These are phyloP conservation scores for Philereme transversata DNA, from an alignment of 2,888 invertebrate species.

Conservation along the genomic window DNA sequence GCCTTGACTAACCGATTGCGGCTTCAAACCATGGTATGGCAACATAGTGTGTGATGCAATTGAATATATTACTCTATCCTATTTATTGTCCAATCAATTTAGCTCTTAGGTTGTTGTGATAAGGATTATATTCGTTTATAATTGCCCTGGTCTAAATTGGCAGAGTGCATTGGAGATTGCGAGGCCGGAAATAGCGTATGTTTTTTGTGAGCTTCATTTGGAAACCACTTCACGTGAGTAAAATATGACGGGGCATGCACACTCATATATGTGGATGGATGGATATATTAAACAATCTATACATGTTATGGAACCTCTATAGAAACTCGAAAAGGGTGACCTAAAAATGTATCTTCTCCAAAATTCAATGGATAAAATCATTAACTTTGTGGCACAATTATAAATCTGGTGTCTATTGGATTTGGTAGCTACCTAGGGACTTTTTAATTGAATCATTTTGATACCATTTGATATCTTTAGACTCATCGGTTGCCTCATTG, in stretches of 20 bases:
- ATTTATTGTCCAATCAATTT: constrained; percentile 16
- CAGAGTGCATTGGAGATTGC: constrained; percentile 31
- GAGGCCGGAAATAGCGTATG: constrained; percentile 28
- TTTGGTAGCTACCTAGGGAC: no score
- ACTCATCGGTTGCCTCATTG: no score
- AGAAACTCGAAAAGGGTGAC: no score
- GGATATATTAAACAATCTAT: no score
- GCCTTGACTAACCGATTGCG: constrained; percentile 45
- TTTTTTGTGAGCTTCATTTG: constrained; percentile 31
- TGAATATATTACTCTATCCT: constrained; percentile 37
- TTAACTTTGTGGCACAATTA: no score
- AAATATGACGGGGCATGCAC: constrained; percentile 2
- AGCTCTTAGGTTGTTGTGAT: constrained; percentile 18
- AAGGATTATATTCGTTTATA: constrained; percentile 21
- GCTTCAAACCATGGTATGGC: constrained; percentile 38
- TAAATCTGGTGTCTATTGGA: no score
- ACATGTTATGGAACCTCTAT: no score
- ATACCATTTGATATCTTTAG: no score
- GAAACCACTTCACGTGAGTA: constrained; percentile 21
- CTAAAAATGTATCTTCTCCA: no score
- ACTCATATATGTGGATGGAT: no score
- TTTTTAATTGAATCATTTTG: no score
- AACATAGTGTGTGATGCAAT: constrained; percentile 49
- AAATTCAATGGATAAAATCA: no score
- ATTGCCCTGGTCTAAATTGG: constrained; percentile 28